Evolutionary conservation across 2,113 vertebrate species (phyloP).

Genomic region (Chloroceryle aenea): DNA sequence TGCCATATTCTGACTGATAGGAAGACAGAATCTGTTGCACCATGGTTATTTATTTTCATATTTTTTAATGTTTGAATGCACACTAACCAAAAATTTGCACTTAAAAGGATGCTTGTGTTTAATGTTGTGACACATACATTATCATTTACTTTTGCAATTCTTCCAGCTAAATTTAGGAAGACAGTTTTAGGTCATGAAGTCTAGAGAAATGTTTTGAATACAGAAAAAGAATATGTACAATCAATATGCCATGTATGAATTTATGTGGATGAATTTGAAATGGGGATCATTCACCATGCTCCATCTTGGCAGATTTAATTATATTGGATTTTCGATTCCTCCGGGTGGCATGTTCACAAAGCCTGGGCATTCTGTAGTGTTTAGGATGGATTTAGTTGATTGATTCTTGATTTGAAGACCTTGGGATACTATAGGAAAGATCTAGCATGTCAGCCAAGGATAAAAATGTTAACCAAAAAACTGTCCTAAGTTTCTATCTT

Average conservation of each 20-base stretch:
- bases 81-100: slow-evolving; percentile 38
- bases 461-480: background rate
- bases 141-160: slow-evolving; percentile 28
- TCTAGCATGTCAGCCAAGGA: background rate
- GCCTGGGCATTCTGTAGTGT: background rate
- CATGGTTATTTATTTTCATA: background rate
- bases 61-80: slow-evolving; percentile 12
- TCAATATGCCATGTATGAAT: background rate
- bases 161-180: slow-evolving; percentile 64
- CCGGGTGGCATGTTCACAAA: background rate
- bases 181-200: slow-evolving; percentile 59
- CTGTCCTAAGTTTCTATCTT: background rate
- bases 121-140: background rate
- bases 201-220: slow-evolving; percentile 22
- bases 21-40: background rate
- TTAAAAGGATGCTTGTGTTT: slow-evolving; percentile 43
- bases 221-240: background rate
- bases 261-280: background rate
- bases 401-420: background rate
- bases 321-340: background rate
- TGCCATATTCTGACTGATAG: background rate
- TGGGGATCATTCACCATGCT: background rate
- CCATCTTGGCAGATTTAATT: background rate
- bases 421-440: background rate
- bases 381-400: background rate